Evolutionary conservation across 2,113 vertebrate species (phyloP).

Genomic region (Mobula hypostoma): DNA sequence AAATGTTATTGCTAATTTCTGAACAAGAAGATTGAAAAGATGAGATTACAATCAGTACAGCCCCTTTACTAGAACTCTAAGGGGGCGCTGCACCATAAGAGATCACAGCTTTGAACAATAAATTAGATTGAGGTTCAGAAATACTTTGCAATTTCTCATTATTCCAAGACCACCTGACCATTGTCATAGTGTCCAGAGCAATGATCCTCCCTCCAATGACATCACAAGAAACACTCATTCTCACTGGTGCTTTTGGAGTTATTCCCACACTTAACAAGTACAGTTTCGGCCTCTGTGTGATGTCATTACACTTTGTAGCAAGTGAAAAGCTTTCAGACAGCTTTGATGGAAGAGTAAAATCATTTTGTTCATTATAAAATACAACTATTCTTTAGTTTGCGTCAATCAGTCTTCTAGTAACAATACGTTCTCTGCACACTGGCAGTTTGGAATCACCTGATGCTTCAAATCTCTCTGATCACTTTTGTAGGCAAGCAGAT

Average conservation of each 20-base stretch:
- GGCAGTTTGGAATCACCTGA: background rate
- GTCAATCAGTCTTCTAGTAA: background rate
- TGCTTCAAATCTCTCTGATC: background rate
- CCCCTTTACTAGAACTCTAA: background rate
- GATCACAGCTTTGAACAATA: background rate
- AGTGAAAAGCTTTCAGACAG: background rate
- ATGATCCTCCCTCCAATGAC: background rate
- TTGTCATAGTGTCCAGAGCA: no score
- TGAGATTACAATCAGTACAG: no score
- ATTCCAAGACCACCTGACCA: no score
- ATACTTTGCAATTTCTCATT: no score
- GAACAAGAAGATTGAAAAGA: background rate
- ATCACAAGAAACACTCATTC: background rate
- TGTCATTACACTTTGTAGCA: background rate
- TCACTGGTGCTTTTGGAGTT: background rate
- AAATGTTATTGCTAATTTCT: background rate
- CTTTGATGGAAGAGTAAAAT: background rate
- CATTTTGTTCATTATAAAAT: background rate
- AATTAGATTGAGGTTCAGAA: no score
- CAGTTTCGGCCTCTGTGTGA: background rate
- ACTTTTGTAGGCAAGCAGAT: background rate
- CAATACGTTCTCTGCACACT: background rate
- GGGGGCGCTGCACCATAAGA: background rate
- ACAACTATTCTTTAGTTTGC: background rate
- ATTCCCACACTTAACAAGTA: background rate